Evolutionary conservation across 2,797 vertebrate species (phyloP), one percentile per base, ranked within the genome.

Genomic region (Cottoperca gobio): DNA sequence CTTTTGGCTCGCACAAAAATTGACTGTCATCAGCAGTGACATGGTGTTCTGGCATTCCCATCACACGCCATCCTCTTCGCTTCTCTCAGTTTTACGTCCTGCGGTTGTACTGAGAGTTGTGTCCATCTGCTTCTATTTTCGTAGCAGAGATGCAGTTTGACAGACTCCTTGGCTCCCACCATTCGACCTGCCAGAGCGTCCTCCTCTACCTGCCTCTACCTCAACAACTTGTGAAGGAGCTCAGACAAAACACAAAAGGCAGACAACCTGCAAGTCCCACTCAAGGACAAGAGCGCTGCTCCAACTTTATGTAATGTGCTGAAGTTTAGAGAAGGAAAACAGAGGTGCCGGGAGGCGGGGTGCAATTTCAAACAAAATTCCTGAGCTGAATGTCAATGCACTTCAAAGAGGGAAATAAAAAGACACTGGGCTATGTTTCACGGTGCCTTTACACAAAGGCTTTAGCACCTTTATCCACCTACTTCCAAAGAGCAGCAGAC

Each of bases 381-480:
- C 73, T 84, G 86, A 86, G 78, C 90, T 86, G 89, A 91, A 93
- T 92, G 83, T 91, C 88, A 91, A 91, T 83, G 77, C 76, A 74
- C 87, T 92, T 93, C 86, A 93, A 91, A 93, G 89, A 76, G 73
- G 79, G 65, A 82, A 77, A 77, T 46, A 52, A 73, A 71, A 85
- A 88, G 83, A 81, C 78, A 67, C 46, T 28, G 57, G 72, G 80
- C 73, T 88, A n/a, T 79, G 86, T 89, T 90, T 90, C 82, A 78
- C 65, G 24, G 73, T 14, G 73, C 73, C 57, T 86, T 81, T 60
- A 75, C 80, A 90, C 86, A 92, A 90, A 92, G 81, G 85, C 84
- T 87, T 86, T 70, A 67, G 73, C 78, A 72, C 74, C 85, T 86
- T 91, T 87, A 91, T 89, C 83, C 79, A 76, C 71, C 79, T 68